Evolutionary conservation across 2,113 vertebrate species (phyloP).

Genomic region (Zapus hudsonius): DNA sequence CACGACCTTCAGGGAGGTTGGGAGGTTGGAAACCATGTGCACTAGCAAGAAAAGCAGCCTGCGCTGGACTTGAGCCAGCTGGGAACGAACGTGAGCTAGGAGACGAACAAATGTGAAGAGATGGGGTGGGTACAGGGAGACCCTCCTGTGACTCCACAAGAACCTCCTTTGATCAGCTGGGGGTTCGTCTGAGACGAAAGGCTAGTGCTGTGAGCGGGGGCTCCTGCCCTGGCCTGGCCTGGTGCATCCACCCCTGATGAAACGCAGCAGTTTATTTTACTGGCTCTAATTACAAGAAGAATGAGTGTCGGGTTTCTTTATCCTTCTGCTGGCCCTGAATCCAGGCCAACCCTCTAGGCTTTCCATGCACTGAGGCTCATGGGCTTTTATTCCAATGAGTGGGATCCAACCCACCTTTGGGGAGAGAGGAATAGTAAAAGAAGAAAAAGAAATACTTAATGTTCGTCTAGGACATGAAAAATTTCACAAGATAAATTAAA

Average conservation of each 20-base stretch:
- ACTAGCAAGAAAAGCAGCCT: neutral
- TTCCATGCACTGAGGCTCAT: slow-evolving; percentile 76
- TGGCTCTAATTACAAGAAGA: slow-evolving; percentile 83
- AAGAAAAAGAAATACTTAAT: slow-evolving; percentile 64
- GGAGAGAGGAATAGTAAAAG: slow-evolving; percentile 62
- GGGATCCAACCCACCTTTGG: slow-evolving; percentile 81
- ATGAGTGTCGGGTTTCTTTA: slow-evolving; percentile 80
- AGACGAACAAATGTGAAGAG: neutral
- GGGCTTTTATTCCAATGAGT: slow-evolving; percentile 80
- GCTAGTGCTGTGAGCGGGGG: slow-evolving; percentile 74
- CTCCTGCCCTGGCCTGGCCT: slow-evolving; percentile 49
- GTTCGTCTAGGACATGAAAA: slow-evolving; percentile 69
- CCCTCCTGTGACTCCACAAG: slow-evolving; percentile 15
- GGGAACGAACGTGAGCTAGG: neutral
- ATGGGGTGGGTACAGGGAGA: neutral
- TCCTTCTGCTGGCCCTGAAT: slow-evolving; percentile 76
- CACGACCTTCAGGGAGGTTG: neutral
- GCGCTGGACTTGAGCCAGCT: neutral
- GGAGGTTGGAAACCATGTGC: neutral
- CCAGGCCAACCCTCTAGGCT: slow-evolving; percentile 77
- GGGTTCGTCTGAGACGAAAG: slow-evolving; percentile 81
- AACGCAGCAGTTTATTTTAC: slow-evolving; percentile 83
- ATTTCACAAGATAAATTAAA: slow-evolving; percentile 81
- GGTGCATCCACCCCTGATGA: slow-evolving; percentile 84
- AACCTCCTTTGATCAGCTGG: slow-evolving; percentile 76